A percentile compares a stretch with the other conserved stretches of the same genome.
These are phyloP conservation scores for Gortyna flavago DNA, from an alignment of 2,888 invertebrate species.

Conservation along the genomic window DNA sequence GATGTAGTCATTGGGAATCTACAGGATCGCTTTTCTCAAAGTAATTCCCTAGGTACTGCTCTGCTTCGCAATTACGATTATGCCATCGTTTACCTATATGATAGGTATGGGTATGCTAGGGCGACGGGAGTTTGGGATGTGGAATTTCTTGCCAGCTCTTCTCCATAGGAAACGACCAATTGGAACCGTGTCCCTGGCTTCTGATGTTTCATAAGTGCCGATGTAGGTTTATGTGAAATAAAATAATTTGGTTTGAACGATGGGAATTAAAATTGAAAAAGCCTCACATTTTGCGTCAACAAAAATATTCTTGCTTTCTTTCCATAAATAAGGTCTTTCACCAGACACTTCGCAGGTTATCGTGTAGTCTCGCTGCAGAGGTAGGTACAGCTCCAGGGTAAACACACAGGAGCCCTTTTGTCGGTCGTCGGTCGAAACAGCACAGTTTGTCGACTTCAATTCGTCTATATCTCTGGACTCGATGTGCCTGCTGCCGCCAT, in stretches of 20 bases:
- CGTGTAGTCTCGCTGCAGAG: constrained; percentile 69
- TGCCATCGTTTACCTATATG: no score
- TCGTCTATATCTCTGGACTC: constrained; percentile 68
- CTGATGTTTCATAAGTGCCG: no score
- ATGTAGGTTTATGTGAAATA: not conserved
- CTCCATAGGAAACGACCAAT: no score
- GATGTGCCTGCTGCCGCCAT: constrained; percentile 65
- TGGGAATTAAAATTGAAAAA: not conserved
- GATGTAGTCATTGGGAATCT: not conserved
- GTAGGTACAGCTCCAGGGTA: constrained; percentile 72
- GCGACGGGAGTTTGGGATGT: no score
- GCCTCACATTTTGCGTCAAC: constrained; percentile 77
- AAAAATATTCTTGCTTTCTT: constrained; percentile 69
- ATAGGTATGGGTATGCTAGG: no score
- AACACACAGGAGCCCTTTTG: constrained; percentile 74
- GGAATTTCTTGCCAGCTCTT: no score
- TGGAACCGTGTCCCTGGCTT: no score
- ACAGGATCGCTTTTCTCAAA: no score
- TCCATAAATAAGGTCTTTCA: constrained; percentile 80
- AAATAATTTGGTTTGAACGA: not conserved
- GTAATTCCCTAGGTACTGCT: not conserved
- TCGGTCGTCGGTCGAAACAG: constrained; percentile 62
- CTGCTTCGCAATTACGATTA: no score
- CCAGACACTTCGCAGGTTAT: constrained; percentile 84
- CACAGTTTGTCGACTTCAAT: constrained; percentile 73